Percentiles rank a stretch among this genome's conserved stretches.
Evolutionary conservation across 53 echinoderm and acorn worm species (phyloP).

Genomic region (Actinopyga echinites): DNA sequence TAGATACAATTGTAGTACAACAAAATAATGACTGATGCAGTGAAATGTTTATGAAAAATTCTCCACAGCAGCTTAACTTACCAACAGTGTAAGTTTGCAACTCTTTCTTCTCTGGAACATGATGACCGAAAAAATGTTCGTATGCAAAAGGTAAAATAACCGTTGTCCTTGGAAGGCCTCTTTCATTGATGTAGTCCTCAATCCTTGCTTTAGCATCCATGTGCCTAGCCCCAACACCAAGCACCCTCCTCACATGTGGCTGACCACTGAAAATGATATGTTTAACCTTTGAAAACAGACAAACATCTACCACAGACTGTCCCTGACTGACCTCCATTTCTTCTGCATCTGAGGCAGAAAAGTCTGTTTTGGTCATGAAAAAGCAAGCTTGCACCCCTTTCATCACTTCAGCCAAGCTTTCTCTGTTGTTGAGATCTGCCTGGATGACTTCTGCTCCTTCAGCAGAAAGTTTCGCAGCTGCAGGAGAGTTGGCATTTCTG

Average conservation of each 20-base stretch:
- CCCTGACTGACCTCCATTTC: constrained; percentile 77
- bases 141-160: constrained; percentile 86
- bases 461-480: constrained; percentile 49
- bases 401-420: constrained; percentile 66
- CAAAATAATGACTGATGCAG: too few relatives aligned
- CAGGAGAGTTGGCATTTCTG: constrained; percentile 38
- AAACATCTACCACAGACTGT: constrained; percentile 79
- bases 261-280: constrained; percentile 76
- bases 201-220: constrained; percentile 83
- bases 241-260: constrained; percentile 69
- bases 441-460: constrained; percentile 68
- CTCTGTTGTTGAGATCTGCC: constrained; percentile 67
- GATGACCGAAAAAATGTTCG: constrained; percentile 58
- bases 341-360: constrained; percentile 61
- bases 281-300: constrained; percentile 68
- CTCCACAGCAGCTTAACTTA: constrained; percentile 58
- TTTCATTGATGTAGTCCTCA: constrained; percentile 83
- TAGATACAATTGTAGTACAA: too few relatives aligned
- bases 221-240: constrained; percentile 72
- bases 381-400: constrained; percentile 73
- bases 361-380: constrained; percentile 66
- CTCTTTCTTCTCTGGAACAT: constrained; percentile 55
- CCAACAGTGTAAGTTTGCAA: constrained; percentile 71
- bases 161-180: constrained; percentile 73
- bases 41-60: too few relatives aligned